phyloP scores from a whole-genome alignment of 1,140 invertebrate species.

The Nomia melanderi region DNA sequence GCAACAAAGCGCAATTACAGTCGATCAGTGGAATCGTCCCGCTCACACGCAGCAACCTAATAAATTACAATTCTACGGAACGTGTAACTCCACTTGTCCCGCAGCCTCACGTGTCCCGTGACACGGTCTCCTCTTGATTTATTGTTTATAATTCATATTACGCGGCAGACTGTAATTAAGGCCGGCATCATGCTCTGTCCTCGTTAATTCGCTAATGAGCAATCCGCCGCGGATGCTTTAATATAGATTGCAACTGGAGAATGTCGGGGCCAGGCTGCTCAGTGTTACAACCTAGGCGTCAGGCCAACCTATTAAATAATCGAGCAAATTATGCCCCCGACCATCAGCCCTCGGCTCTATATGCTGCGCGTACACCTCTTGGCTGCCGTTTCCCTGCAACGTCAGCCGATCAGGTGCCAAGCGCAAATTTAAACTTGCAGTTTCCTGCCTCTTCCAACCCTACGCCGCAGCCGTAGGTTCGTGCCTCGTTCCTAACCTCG shows the following conservation, averaged over 20 bases:
- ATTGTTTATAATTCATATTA: background rate
- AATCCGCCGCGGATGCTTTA: constrained; percentile 54
- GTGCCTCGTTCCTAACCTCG: too few species aligned
- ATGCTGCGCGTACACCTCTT: background rate
- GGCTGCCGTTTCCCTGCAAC: constrained; percentile 29
- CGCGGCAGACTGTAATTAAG: constrained; percentile 43
- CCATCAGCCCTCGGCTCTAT: too few species aligned
- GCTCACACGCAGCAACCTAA: background rate
- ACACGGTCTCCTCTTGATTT: background rate
- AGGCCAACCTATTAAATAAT: constrained; percentile 64
- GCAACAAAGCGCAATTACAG: too few species aligned
- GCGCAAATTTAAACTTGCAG: constrained; percentile 60
- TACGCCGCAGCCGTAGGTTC: background rate
- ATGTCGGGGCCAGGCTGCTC: constrained; percentile 19
- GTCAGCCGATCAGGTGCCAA: constrained; percentile 55
- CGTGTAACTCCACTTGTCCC: background rate
- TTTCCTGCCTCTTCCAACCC: background rate
- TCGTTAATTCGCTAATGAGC: constrained; percentile 58
- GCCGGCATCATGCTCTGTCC: constrained; percentile 31
- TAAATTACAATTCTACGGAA: background rate
- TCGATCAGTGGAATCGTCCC: too few species aligned
- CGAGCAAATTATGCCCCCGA: constrained; percentile 49
- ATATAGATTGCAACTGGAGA: constrained; percentile 54
- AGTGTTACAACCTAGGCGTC: constrained; percentile 44
- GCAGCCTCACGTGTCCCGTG: background rate